phyloP scores from a whole-genome alignment of 64 coral and sea anemone genomes.

The Actinia tenebrosa region DNA sequence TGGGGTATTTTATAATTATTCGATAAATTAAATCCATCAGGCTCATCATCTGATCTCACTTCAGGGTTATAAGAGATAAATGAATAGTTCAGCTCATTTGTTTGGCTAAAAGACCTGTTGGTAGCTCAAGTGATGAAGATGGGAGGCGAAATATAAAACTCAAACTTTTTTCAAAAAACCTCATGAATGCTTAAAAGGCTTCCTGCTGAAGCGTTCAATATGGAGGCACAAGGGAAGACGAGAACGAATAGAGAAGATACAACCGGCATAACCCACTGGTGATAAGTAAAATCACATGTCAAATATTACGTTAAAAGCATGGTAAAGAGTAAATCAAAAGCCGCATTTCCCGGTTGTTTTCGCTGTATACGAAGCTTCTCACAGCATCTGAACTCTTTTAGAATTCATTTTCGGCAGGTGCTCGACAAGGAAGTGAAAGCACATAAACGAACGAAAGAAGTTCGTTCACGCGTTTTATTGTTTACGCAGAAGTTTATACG shows the following conservation, averaged over 20 bases:
- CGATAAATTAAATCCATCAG: no score
- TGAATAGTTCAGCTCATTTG: not conserved
- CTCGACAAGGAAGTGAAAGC: not conserved
- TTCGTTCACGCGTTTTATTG: not conserved
- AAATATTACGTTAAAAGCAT: not conserved
- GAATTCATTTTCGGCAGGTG: not conserved
- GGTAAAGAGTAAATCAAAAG: not conserved
- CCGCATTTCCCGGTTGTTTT: not conserved
- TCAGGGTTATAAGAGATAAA: no score
- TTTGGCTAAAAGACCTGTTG: no score
- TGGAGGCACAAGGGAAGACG: not conserved
- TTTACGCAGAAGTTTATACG: not conserved
- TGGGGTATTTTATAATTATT: no score
- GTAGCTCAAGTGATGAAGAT: not conserved
- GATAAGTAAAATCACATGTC: not conserved
- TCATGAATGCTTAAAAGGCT: slow-evolving; percentile 12
- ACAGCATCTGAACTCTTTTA: not conserved
- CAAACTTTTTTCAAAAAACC: not conserved
- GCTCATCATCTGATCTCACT: no score
- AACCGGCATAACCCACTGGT: not conserved
- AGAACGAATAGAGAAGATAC: not conserved
- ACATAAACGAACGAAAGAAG: not conserved
- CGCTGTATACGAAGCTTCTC: not conserved
- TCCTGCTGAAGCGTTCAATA: slow-evolving; percentile 7
- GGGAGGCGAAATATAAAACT: not conserved